Evolutionary conservation across 2,888 invertebrate species (phyloP), one percentile per base, ranked within the genome.

Genomic region (Abrostola triplasia): DNA sequence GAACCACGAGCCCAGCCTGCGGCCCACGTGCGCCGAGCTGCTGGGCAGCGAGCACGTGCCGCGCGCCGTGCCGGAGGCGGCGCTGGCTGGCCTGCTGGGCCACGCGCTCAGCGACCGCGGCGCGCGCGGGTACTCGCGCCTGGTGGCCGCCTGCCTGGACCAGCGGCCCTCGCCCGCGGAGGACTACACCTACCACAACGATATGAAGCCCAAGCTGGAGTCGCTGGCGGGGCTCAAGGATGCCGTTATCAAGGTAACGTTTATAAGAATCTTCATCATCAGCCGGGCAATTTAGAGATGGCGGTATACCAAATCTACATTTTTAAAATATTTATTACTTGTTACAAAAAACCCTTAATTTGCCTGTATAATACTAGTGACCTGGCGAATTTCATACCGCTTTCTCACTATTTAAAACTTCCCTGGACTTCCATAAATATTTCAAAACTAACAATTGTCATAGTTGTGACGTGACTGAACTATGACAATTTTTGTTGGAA

Each of bases 1-100:
- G 59, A 96, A 96, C 88, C 98, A 99, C 86, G 98, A 99, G 87
- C 96, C 98, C 0, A 95, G 96, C 40, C 93, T 96, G 74, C 95
- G 99, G 5, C 99, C 99, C 0, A 97, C 98, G 0, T 97, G 98
- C 6, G 96, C 96, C 47, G 98, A 99, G 85, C 93, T 99, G 2
- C 92, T 99, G 0, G 95, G 96, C 40, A 98, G 98, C 0, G 96
- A 97, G 64, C 96, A 97, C 77, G 95, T 99, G 5, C 99, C 99
- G 0, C 97, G 98, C 0, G 97, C 97, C 0, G 95, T 98, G n/a
- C 98, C 98, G 81, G 98, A 98, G 75, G 96, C 97, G 0, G 97
- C 98, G 70, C 88, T 99, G 1, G 96, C 97, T 57, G 98, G 98
- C 76, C 96, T 98, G 84, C 93, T 99, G 11, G 95, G 97, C 0